phyloP scores from a whole-genome alignment of 2,113 vertebrate genomes.

The Cryptomyrus ogoouensis region DNA sequence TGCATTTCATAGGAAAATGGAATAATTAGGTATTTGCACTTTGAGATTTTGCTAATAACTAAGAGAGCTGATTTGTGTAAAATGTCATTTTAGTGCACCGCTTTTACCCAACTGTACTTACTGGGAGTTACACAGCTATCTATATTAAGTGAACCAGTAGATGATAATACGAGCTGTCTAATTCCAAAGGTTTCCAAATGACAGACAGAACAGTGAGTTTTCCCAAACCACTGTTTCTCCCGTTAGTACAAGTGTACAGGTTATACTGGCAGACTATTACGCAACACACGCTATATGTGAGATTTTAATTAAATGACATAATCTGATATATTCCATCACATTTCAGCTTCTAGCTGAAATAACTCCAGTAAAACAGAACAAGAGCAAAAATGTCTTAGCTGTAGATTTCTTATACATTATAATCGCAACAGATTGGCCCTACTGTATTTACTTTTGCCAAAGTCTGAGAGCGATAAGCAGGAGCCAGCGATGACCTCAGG shows the following conservation, averaged over 20 bases:
- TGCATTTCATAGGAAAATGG: not conserved
- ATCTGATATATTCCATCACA: not conserved
- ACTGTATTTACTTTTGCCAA: constrained; percentile 37
- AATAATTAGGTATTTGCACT: not conserved
- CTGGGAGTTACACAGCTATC: not conserved
- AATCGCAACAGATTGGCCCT: constrained; percentile 34
- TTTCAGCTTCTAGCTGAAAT: not conserved
- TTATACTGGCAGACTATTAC: not conserved
- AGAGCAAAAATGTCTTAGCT: not conserved
- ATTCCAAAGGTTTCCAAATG: not conserved
- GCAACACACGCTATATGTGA: not conserved
- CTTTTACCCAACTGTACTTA: not conserved
- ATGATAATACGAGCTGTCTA: not conserved
- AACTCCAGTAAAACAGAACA: not conserved
- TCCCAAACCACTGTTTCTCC: not conserved
- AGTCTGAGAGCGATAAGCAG: constrained; percentile 56
- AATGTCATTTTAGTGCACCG: not conserved
- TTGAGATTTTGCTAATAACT: not conserved
- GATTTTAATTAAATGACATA: not conserved
- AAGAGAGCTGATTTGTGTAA: not conserved
- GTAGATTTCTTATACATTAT: not conserved
- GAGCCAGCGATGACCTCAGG: constrained; percentile 51
- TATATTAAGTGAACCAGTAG: not conserved
- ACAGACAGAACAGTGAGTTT: not conserved
- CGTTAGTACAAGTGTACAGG: not conserved